Base-by-base conservation (phyloP, 2,888 invertebrate genomes). In the Aromia moschata region DNA sequence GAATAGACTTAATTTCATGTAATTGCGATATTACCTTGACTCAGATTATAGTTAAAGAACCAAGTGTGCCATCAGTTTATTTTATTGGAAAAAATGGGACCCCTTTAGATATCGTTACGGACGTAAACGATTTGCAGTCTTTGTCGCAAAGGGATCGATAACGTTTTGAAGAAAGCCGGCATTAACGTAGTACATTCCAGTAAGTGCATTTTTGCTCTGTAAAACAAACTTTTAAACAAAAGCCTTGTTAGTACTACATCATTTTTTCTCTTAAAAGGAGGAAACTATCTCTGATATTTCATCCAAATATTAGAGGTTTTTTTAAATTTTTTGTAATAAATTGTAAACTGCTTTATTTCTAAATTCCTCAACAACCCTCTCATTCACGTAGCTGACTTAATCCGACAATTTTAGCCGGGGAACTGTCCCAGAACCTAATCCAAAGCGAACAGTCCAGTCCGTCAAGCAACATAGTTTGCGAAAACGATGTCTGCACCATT, bases 11-110 rank as follows among this genome's bases (percentile, higher is more conserved):
- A n/a, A n/a, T n/a, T n/a, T n/a, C n/a, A n/a, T n/a, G n/a, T n/a
- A n/a, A n/a, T n/a, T n/a, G n/a, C n/a, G n/a, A 14, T 38, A 15
- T 15, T 15, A 38, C 11, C 49, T 49, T 49, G 38, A 49, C 49
- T 15, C 9, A 1, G 20, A 2, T 40, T 15, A 30, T 59, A 92
- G 91, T 90, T 79, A 89, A 89, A 79, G 83, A 90, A 68, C 90
- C 89, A 10, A 88, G 89, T 0, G 85, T 91, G 3, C 95, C 96
- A 1, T 93, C 93, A 0, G 80, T 93, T 49, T 96, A 92, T 82
- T 94, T 95, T 75, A 95, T 96, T 76, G 93, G 92, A 0, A 84
- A 88, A 53, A 88, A 88, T 74, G 96, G 96, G 0, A 84, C 86
- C 0, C 92, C 95, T 0, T 73, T 96, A 51, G 93, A 94, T 77